These are phyloP conservation scores for Ostrea edulis DNA, from an alignment of 1,140 invertebrate species.

Conservation along the genomic window DNA sequence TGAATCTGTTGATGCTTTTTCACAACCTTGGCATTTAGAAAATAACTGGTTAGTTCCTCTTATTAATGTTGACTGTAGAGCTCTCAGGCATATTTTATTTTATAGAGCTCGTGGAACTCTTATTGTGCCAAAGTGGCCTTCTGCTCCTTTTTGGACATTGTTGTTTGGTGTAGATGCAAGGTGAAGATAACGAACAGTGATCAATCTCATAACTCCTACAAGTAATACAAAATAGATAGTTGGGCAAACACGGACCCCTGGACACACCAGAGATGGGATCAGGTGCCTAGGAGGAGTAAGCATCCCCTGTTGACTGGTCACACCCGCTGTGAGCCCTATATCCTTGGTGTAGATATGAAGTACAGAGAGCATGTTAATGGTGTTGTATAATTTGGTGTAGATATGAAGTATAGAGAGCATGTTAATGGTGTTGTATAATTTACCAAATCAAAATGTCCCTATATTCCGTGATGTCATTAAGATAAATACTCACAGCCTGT, in stretches of 20 bases:
- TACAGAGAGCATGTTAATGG: neutral
- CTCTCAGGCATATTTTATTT: constrained; percentile 23
- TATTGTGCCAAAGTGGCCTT: constrained; percentile 48
- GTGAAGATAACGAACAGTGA: too few relatives aligned
- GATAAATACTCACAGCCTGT: constrained; percentile 33
- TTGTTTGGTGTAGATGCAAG: too few relatives aligned
- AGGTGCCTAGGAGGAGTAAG: too few relatives aligned
- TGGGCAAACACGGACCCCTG: too few relatives aligned
- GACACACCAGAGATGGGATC: too few relatives aligned
- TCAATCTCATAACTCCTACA: too few relatives aligned
- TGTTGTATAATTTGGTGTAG: constrained; percentile 1
- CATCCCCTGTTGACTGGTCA: too few relatives aligned
- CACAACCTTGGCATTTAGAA: too few relatives aligned
- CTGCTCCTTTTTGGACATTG: constrained; percentile 43
- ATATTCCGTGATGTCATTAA: constrained; percentile 29
- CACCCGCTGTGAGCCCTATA: too few relatives aligned
- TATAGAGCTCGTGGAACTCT: constrained; percentile 44
- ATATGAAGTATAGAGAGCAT: neutral
- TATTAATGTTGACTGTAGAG: neutral
- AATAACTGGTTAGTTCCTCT: too few relatives aligned
- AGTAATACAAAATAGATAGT: too few relatives aligned
- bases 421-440: constrained; percentile 22
- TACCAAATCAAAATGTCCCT: neutral
- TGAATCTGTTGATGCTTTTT: too few relatives aligned
- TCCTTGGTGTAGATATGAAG: neutral